Evolutionary conservation across 2,113 vertebrate species (phyloP).

Genomic region (Otis tarda): DNA sequence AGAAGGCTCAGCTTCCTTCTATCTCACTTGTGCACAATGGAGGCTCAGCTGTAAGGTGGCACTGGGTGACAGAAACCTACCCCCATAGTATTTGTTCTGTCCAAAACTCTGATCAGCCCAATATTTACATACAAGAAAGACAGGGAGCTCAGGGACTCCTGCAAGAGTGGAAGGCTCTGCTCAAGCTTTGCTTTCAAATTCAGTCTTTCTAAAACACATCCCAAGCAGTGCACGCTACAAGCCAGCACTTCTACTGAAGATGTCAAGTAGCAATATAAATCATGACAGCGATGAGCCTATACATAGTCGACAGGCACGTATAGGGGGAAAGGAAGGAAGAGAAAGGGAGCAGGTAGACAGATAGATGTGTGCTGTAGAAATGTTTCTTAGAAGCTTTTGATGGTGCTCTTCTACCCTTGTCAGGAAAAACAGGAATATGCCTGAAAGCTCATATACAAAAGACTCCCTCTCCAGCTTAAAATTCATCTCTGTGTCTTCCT

Average conservation of each 20-base stretch:
- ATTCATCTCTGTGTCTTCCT: not conserved
- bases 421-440: slow-evolving; percentile 16
- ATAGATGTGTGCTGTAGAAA: slow-evolving; percentile 2
- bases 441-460: slow-evolving; percentile 19
- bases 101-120: not conserved
- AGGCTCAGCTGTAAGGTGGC: not conserved
- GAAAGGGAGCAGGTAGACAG: slow-evolving; percentile 8
- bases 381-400: slow-evolving; percentile 43
- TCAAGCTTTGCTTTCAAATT: not conserved
- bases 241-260: not conserved
- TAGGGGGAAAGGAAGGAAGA: not conserved
- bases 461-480: not conserved
- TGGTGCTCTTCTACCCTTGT: slow-evolving; percentile 7
- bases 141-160: not conserved
- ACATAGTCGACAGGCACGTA: slow-evolving; percentile 15
- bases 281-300: not conserved
- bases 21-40: not conserved
- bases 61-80: not conserved
- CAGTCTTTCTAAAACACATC: not conserved
- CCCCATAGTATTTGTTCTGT: not conserved
- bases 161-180: not conserved
- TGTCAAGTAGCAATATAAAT: slow-evolving; percentile 32
- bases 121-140: not conserved
- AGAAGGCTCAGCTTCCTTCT: not conserved
- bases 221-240: not conserved